Base-by-base conservation (phyloP, 2,113 vertebrate species). In the Atherinomorus stipes region DNA sequence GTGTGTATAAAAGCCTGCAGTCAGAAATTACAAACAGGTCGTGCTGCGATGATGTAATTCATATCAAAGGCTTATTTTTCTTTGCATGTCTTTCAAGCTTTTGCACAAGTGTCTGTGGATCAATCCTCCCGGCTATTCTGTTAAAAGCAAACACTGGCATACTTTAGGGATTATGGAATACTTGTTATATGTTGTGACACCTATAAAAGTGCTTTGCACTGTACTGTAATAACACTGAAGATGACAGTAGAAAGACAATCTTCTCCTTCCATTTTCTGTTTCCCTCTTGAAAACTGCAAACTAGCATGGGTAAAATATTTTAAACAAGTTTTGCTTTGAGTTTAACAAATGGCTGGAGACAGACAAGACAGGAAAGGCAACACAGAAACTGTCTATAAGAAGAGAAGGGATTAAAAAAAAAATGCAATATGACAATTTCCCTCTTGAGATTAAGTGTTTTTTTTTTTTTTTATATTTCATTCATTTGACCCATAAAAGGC, bases 31-130 rank as follows among this genome's bases (percentile, higher is more conserved):
- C 7, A 88, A 84, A 53, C 47, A 52, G 69, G 52, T 92, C 90
- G 84, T 76, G 26, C 60, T 81, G 16, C 1, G 68, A 67, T 90
- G 92, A 93, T 85, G 88, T 93, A 91, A 94, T 70, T 67, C 10
- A 1, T 26, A 75, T 73, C 22, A 1, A 19, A 50, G 40, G 6
- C 66, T 80, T 84, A 82, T 91, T 91, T 90, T 80, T 84, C 71
- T 81, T 34, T 61, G 37, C 31, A 4, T 80, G 49, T 78, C 10
- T 71, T 67, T 64, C 64, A 71, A 61, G 37, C 53, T 4, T 19
- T 22, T 51, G 16, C 22, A 60, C 26, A 15, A 18, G 16, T 69
- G 44, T 76, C 81, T 76, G 2, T 64, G 81, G 83, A 71, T 82
- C 1, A 80, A 2, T 0, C 13, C 59, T 34, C 31, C 60, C 77